A percentile compares a stretch with the other conserved stretches of the same genome.
Conservation (phyloP, 2,113 vertebrate genomes). For the Pitta sordida region DNA sequence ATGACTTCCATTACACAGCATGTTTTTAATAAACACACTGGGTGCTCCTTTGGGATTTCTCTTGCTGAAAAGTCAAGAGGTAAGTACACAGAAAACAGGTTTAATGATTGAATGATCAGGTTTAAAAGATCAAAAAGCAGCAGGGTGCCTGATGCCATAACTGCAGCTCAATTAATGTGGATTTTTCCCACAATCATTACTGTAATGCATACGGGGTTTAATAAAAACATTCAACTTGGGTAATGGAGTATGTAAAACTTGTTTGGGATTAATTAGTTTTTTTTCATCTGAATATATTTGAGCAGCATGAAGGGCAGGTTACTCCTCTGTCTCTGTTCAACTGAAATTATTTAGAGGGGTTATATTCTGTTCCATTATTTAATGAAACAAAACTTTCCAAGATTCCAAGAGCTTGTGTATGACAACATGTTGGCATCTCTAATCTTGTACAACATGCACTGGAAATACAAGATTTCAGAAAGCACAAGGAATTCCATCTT, state of each 20-base stretch:
- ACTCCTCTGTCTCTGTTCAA: neutral
- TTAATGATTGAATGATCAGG: too few species aligned
- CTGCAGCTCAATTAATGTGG: fast-evolving
- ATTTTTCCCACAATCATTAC: fast-evolving
- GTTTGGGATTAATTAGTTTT: neutral
- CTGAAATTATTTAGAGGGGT: neutral
- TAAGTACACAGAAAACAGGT: fast-evolving
- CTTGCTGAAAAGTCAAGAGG: neutral
- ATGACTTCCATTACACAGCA: neutral
- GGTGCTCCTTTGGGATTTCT: neutral
- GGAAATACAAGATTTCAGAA: neutral
- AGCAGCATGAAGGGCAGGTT: neutral
- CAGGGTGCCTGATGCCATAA: neutral
- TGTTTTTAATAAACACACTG: neutral
- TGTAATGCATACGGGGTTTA: neutral
- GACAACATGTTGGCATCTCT: neutral
- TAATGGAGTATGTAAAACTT: neutral
- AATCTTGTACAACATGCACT: fast-evolving
- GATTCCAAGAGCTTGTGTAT: neutral
- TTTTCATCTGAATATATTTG: neutral
- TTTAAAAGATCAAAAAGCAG: neutral
- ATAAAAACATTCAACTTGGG: neutral
- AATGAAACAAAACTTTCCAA: neutral
- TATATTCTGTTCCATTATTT: neutral
- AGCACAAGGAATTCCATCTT: fast-evolving